A percentile compares a stretch with the other conserved stretches of the same genome.
Evolutionary conservation across 2,888 invertebrate species (phyloP).

Genomic region (Strigamia transsilvanica): DNA sequence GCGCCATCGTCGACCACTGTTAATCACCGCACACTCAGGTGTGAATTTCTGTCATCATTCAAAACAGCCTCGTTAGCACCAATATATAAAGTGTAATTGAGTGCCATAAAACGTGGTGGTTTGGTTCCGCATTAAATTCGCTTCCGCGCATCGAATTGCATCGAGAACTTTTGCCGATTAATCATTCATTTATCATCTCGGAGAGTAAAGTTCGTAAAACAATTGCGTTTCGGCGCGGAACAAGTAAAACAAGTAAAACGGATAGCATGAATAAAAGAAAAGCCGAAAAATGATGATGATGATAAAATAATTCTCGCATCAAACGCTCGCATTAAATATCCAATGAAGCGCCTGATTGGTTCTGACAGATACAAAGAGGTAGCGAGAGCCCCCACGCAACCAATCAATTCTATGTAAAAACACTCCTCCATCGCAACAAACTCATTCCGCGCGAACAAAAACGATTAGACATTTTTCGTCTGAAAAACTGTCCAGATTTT

Average conservation of each 20-base stretch:
- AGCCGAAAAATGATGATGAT: neutral
- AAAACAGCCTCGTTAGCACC: neutral
- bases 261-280: neutral
- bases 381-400: neutral
- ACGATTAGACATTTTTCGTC: too few species aligned
- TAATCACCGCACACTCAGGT: slow-evolving; percentile 10
- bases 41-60: slow-evolving; percentile 11
- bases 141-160: neutral
- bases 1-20: neutral
- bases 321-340: neutral
- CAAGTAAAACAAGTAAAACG: neutral
- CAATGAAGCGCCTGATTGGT: slow-evolving; percentile 16
- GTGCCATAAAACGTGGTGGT: neutral
- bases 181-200: too few species aligned
- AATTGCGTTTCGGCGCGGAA: neutral
- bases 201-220: too few species aligned
- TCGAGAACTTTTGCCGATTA: too few species aligned
- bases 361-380: slow-evolving; percentile 9
- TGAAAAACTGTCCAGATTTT: too few species aligned
- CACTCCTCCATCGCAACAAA: neutral
- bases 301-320: neutral
- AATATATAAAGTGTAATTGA: neutral
- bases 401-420: slow-evolving; percentile 15
- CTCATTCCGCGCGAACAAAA: too few species aligned
- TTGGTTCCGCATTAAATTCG: neutral